Conservation (phyloP, 2,113 vertebrate species). For the Brachyhypopomus occidentalis region DNA sequence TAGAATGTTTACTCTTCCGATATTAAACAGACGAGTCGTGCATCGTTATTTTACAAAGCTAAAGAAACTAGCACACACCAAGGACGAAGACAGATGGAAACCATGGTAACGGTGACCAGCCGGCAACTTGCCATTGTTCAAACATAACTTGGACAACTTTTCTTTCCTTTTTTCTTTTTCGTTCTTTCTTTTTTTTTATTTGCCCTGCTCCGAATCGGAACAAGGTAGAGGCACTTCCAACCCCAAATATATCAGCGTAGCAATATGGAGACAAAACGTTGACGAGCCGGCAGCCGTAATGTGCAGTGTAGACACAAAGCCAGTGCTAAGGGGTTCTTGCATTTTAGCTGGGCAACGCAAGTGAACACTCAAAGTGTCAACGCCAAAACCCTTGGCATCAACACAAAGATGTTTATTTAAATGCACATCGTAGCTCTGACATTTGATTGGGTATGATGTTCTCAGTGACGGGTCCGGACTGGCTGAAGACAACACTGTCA, state of each 20-base stretch:
- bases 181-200: conserved; percentile 16
- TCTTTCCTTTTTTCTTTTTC: conserved; percentile 18
- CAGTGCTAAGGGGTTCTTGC: background rate
- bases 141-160: conserved; percentile 23
- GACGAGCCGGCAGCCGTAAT: background rate
- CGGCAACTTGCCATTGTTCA: conserved; percentile 29
- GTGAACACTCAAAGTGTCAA: background rate
- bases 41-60: conserved; percentile 8
- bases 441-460: conserved; percentile 22
- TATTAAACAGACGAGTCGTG: background rate
- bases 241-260: background rate
- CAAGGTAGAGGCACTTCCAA: conserved; percentile 5
- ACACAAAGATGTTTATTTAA: background rate
- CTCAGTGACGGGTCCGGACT: conserved; percentile 38
- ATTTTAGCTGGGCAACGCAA: background rate
- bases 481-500: conserved; percentile 54
- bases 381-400: background rate
- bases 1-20: background rate
- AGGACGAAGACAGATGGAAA: conserved; percentile 36
- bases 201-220: background rate
- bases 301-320: background rate
- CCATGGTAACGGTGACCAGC: conserved; percentile 36
- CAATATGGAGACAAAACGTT: background rate
- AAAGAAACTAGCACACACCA: conserved; percentile 20
- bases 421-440: background rate